These are phyloP conservation scores for Sthenelais limicola DNA, from an alignment of 2,888 invertebrate genomes.

Conservation along the genomic window DNA sequence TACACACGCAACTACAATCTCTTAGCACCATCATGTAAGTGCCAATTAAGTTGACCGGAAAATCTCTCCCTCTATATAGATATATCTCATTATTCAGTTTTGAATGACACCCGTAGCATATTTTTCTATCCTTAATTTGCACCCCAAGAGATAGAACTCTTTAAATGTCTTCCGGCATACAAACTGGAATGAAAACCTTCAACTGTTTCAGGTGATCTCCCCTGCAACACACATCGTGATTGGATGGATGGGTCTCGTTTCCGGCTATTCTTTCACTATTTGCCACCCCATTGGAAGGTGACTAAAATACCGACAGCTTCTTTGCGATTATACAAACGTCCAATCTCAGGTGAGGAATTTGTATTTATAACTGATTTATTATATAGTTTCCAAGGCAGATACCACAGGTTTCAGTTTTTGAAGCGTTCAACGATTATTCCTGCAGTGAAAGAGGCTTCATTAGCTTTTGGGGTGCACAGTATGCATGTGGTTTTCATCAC, in stretches of 20 bases:
- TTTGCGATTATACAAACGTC: constrained; percentile 32
- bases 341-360: constrained; percentile 16
- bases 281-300: constrained; percentile 8
- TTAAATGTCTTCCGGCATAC: no score
- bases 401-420: no score
- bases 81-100: not conserved
- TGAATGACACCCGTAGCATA: not conserved
- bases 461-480: no score
- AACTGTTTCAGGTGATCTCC: constrained; percentile 16
- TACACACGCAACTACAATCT: constrained; percentile 6
- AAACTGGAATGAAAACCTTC: not conserved
- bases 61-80: not conserved
- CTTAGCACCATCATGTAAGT: constrained; percentile 34
- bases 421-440: no score
- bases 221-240: constrained; percentile 5
- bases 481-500: no score
- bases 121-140: not conserved
- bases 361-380: not conserved
- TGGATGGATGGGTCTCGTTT: constrained; percentile 32
- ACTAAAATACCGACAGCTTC: constrained; percentile 18
- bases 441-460: no score
- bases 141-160: not conserved
- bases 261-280: constrained; percentile 26
- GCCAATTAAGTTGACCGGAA: not conserved
- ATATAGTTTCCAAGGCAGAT: no score